These are phyloP conservation scores for Luperina nickerlii DNA, from an alignment of 2,888 invertebrate species.

Conservation along the genomic window DNA sequence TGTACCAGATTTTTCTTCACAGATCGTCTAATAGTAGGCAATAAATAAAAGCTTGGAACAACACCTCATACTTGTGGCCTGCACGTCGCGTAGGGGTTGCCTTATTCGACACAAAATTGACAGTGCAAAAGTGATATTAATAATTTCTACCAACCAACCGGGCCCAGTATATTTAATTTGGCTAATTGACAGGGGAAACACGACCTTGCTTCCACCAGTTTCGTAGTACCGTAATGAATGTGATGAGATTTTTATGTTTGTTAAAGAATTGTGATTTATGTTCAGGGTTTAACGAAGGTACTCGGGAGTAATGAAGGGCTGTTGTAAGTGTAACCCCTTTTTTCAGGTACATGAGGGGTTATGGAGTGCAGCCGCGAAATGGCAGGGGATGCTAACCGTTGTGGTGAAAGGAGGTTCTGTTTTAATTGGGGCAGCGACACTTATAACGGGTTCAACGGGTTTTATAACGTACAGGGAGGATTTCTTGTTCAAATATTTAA, in stretches of 20 bases:
- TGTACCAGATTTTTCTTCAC: slow-evolving; percentile 55
- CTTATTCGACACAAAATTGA: slow-evolving; percentile 75
- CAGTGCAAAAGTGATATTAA: slow-evolving; percentile 83
- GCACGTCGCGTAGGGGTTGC: slow-evolving; percentile 33
- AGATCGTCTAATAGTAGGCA: slow-evolving; percentile 57
- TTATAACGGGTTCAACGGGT: slow-evolving; percentile 1
- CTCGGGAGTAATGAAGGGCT: slow-evolving; percentile 78
- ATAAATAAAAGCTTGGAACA: slow-evolving; percentile 68
- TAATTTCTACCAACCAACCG: slow-evolving; percentile 80
- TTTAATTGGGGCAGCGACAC: slow-evolving; percentile 63
- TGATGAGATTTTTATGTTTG: slow-evolving; percentile 75
- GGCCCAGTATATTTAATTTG: slow-evolving; percentile 85
- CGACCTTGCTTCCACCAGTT: slow-evolving; percentile 73
- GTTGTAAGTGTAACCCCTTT: slow-evolving; percentile 70
- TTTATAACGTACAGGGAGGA: not conserved
- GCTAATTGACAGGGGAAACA: slow-evolving; percentile 84
- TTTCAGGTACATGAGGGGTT: slow-evolving; percentile 54
- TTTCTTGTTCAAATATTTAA: slow-evolving; percentile 11
- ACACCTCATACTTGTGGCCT: slow-evolving; percentile 66
- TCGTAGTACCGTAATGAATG: slow-evolving; percentile 75
- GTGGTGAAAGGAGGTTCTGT: slow-evolving; percentile 44
- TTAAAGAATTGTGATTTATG: slow-evolving; percentile 77
- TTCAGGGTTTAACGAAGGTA: slow-evolving; percentile 75
- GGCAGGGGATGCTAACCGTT: slow-evolving; percentile 55
- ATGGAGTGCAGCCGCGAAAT: slow-evolving; percentile 53